These are phyloP conservation scores for Sycophila texana DNA, from an alignment of 2,888 invertebrate genomes.

Conservation along the genomic window DNA sequence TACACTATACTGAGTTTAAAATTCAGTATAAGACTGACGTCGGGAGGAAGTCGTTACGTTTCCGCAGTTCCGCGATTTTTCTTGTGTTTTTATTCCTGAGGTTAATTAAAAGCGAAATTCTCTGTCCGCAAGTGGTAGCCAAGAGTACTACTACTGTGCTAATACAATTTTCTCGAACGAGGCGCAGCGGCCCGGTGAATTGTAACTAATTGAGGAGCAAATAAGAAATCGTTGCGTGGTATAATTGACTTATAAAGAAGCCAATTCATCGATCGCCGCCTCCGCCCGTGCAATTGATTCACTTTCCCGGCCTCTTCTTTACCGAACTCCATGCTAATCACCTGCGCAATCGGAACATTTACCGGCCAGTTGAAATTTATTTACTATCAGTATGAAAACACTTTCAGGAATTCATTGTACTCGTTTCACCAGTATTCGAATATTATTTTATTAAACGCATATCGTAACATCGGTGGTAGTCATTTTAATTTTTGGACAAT, in stretches of 20 bases:
- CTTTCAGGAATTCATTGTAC: neutral
- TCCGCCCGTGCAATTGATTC: neutral
- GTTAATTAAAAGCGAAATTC: conserved; percentile 31
- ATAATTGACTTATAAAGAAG: conserved; percentile 20
- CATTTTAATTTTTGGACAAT: no score
- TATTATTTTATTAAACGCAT: no score
- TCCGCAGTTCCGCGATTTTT: neutral
- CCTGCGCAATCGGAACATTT: no score
- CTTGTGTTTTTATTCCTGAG: conserved; percentile 27
- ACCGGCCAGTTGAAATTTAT: neutral
- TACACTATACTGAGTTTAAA: neutral
- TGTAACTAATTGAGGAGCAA: conserved; percentile 5
- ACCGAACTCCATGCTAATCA: neutral
- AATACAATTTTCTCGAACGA: conserved; percentile 28
- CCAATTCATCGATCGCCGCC: conserved; percentile 18
- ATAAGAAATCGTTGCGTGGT: neutral
- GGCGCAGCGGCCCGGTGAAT: conserved; percentile 2
- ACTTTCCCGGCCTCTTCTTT: neutral
- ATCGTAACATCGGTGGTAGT: no score
- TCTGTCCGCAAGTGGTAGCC: neutral
- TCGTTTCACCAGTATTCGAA: neutral
- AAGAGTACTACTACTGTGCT: neutral
- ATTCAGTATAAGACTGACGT: neutral
- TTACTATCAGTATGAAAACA: neutral
- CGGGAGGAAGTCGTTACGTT: conserved; percentile 6